Evolutionary conservation across 2,113 vertebrate genomes (phyloP), one percentile per base, ranked within the genome.

Genomic region (Rhadina sibilatrix): DNA sequence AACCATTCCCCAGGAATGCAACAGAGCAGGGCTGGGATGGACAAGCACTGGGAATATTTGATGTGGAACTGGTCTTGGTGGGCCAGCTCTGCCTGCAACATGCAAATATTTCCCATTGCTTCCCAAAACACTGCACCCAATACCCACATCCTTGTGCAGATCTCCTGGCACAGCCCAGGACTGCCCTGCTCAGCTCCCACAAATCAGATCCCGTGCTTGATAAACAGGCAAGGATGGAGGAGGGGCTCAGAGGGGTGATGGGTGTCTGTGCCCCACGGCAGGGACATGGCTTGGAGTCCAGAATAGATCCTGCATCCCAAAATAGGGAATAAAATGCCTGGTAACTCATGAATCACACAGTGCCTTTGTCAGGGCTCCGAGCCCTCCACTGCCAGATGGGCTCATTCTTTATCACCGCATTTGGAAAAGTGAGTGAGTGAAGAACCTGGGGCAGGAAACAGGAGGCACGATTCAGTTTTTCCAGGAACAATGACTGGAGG

Each of bases 151-250:
- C 35, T 81, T 40, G 28, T 33, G 38, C 52, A 90, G 52, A 33
- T 37, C 28, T 8, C 54, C 72, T 2, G 0, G 2, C 35, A 5
- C 1, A 1, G 9, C 31, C 37, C 54, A 38, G 1, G 15, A 19
- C 46, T 81, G n/a, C 44, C 59, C 72, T 50, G 74, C 35, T 50
- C 33, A 31, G 59, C 57, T 2, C 9, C 38, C 66, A 42, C 10
- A 76, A 78, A 68, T 33, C 61, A 64, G 23, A 79, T 53, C 59
- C 59, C 60, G 6, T 20, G 42, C 49, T 35, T 54, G 18, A 37
- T 27, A 19, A 57, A 50, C 0, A 1, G 53, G 28, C 23, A 61
- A 50, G 35, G 52, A 46, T 35, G 10, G 65, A 64, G n/a, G n/a
- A 59, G 23, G 37, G n/a, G 47, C 38, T 21, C 20, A 40, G 59